A percentile compares a stretch with the other conserved stretches of the same genome.
phyloP scores from a whole-genome alignment of 2,113 vertebrate species.

The Dinomys branickii region DNA sequence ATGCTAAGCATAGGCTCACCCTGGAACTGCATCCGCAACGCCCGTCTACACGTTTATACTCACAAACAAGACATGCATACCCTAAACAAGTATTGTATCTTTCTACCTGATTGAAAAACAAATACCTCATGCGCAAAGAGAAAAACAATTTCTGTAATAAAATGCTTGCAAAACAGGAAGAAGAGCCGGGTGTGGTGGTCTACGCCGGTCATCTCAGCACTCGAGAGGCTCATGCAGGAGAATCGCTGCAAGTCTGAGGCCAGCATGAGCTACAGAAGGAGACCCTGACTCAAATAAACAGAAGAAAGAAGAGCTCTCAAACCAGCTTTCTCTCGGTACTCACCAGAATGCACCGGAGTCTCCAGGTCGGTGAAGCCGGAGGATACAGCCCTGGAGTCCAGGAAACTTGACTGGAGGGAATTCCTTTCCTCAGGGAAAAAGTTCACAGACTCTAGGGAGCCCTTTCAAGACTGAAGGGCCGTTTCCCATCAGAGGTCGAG shows the following conservation, averaged over 20 bases:
- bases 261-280: neutral
- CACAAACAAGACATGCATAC: neutral
- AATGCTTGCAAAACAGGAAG: neutral
- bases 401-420: neutral
- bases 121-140: neutral
- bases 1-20: too few relatives aligned
- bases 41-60: neutral
- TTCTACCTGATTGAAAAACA: neutral
- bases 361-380: neutral
- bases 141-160: neutral
- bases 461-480: neutral
- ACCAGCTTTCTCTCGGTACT: neutral
- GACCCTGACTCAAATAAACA: neutral
- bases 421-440: neutral
- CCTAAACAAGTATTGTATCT: neutral
- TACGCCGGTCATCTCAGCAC: neutral
- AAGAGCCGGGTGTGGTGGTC: neutral
- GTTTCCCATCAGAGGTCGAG: too few relatives aligned
- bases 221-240: neutral
- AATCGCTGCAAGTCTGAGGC: neutral
- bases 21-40: too few relatives aligned
- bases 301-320: neutral
- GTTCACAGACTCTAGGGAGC: neutral
- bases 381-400: neutral
- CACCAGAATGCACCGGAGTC: neutral